Evolutionary conservation across 2,888 invertebrate genomes (phyloP), one percentile per base, ranked within the genome.

Genomic region (Plebejus argus): DNA sequence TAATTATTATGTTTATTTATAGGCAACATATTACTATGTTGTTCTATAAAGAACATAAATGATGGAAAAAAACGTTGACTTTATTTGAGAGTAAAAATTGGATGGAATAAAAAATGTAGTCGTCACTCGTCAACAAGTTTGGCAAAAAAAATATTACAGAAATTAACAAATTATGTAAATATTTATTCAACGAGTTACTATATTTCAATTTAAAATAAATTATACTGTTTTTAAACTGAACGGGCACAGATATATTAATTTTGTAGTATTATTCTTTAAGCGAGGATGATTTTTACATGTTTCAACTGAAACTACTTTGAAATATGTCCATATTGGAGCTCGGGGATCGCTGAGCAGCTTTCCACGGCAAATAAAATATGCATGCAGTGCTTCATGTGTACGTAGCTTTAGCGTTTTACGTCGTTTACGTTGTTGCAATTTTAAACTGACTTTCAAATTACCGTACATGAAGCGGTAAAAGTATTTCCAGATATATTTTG

Each of bases 321-420:
- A 45, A 45, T 72, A 72, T 71, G 72, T 72, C 45, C 72, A 45
- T 72, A 72, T 74, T 53, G 74, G 53, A 28, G 23, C 28, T 28
- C 7, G 53, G 53, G 33, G 74, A 74, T 53, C 18, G 28, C 45
- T 53, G 72, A 20, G 49, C 23, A 23, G 53, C 74, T 74, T 74
- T 74, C 53, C 53, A 74, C 28, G 74, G 74, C 28, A 74, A 53
- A 74, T 74, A 74, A 74, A 74, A 74, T 74, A 53, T 74, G 53
- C 28, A 74, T 49, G 28, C 33, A 7, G 15, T 53, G 53, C 74
- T 74, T 74, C 74, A 53, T 49, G 23, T 28, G 49, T 23, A 23
- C 20, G 28, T 49, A 70, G 45, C 23, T 28, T 74, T 61, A 61
- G 33, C 66, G 49, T 74, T 74, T 72, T 74, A 49, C 49, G 45